These are phyloP conservation scores for Nesogale talazaci DNA, from an alignment of 2,113 vertebrate species.

Conservation along the genomic window DNA sequence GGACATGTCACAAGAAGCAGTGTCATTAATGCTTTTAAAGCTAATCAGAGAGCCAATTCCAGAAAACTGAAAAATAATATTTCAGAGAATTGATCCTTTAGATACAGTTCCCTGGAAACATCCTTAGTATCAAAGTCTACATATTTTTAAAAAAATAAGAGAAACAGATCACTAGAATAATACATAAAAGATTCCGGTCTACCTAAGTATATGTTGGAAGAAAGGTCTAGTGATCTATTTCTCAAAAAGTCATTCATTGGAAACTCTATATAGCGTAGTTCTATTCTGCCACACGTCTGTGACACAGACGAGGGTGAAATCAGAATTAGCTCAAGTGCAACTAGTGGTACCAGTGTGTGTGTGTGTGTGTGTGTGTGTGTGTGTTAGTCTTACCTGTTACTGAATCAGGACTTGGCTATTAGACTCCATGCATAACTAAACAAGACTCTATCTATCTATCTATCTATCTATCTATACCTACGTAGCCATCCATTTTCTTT, in stretches of 20 bases:
- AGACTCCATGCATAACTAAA: not conserved
- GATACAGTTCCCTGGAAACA: not conserved
- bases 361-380: not conserved
- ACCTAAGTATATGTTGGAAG: not conserved
- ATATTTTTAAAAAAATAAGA: not conserved
- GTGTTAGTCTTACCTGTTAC: too few species aligned
- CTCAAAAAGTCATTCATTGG: not conserved
- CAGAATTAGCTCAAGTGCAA: not conserved
- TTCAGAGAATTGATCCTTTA: not conserved
- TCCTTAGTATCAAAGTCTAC: not conserved
- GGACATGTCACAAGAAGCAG: not conserved
- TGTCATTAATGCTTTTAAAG: not conserved
- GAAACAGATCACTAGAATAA: not conserved
- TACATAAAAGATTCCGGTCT: not conserved
- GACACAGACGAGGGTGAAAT: not conserved
- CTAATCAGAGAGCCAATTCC: not conserved
- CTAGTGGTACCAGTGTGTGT: not conserved
- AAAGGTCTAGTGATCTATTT: not conserved
- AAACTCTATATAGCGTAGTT: not conserved
- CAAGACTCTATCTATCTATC: too few species aligned
- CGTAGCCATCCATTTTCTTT: not conserved
- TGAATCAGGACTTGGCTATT: not conserved
- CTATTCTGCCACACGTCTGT: not conserved
- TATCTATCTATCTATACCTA: not conserved
- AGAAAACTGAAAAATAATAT: not conserved